Evolutionary conservation across 1,140 invertebrate genomes (phyloP).

Genomic region (Dendrolimus punctatus): DNA sequence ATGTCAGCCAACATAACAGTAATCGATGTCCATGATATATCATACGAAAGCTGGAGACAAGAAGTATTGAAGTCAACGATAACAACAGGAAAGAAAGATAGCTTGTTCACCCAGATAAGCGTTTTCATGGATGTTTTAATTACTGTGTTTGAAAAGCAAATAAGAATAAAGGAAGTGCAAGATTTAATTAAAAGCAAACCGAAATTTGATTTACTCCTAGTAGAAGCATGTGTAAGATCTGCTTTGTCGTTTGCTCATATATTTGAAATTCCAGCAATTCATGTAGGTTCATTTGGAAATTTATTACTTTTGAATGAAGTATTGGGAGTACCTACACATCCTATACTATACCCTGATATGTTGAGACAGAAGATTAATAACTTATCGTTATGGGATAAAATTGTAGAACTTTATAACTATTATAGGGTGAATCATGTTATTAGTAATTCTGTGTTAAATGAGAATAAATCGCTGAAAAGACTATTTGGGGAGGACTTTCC

Average conservation of each 20-base stretch:
- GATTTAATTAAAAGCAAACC: conserved; percentile 27
- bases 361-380: conserved; percentile 21
- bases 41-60: conserved; percentile 23
- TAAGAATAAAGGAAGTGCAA: conserved; percentile 29
- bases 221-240: conserved; percentile 23
- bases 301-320: conserved; percentile 11
- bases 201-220: conserved; percentile 31
- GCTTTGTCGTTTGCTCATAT: conserved; percentile 34
- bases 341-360: conserved; percentile 46
- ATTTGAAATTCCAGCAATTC: conserved; percentile 46
- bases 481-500: no score
- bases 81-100: not conserved
- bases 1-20: conserved; percentile 19
- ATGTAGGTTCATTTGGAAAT: conserved; percentile 29
- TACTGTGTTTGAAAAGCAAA: conserved; percentile 26
- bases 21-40: conserved; percentile 23
- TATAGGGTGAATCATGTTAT: not conserved
- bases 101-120: conserved; percentile 8
- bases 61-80: conserved; percentile 9
- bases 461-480: no score
- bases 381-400: conserved; percentile 9
- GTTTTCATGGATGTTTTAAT: conserved; percentile 14
- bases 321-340: conserved; percentile 45
- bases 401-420: conserved; percentile 4
- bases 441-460: no score